Percentiles rank a stretch among this genome's conserved stretches.
These are phyloP conservation scores for Dendrolimus houi DNA, from an alignment of 2,888 invertebrate species.

Conservation along the genomic window DNA sequence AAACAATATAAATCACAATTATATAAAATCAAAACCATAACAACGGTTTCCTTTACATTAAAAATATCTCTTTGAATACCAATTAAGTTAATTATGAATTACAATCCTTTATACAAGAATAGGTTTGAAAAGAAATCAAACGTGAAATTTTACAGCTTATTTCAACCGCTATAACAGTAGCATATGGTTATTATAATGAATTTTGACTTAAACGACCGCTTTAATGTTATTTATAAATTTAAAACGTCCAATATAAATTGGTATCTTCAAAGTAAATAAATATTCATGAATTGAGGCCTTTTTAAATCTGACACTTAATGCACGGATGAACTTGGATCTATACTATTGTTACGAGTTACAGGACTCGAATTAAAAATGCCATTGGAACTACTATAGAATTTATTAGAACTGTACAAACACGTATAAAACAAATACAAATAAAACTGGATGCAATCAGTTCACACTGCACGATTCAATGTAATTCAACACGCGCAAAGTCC, in stretches of 20 bases:
- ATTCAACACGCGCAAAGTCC: too few species aligned
- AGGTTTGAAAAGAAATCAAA: slow-evolving; percentile 36
- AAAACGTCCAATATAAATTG: not conserved
- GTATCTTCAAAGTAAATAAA: slow-evolving; percentile 10
- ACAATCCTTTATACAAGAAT: slow-evolving; percentile 21
- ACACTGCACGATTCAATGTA: too few species aligned
- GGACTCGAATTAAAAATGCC: too few species aligned
- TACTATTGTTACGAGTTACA: too few species aligned
- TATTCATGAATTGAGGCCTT: slow-evolving; percentile 11
- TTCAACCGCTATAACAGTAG: slow-evolving; percentile 51
- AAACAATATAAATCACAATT: slow-evolving; percentile 4
- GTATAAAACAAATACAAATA: too few species aligned
- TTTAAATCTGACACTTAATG: slow-evolving; percentile 20
- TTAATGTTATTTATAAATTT: slow-evolving; percentile 31
- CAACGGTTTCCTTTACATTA: slow-evolving; percentile 27
- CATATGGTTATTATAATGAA: slow-evolving; percentile 61
- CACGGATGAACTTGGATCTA: slow-evolving; percentile 9
- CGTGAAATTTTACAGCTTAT: slow-evolving; percentile 50
- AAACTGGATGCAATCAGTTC: too few species aligned
- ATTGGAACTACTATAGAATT: too few species aligned
- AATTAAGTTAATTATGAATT: slow-evolving; percentile 59
- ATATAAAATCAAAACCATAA: slow-evolving; percentile 29
- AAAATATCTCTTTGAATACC: slow-evolving; percentile 42
- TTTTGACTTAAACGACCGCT: slow-evolving; percentile 43
- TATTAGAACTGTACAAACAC: too few species aligned